phyloP scores from a whole-genome alignment of 2,113 vertebrate species.

The Phyllopteryx taeniolatus region DNA sequence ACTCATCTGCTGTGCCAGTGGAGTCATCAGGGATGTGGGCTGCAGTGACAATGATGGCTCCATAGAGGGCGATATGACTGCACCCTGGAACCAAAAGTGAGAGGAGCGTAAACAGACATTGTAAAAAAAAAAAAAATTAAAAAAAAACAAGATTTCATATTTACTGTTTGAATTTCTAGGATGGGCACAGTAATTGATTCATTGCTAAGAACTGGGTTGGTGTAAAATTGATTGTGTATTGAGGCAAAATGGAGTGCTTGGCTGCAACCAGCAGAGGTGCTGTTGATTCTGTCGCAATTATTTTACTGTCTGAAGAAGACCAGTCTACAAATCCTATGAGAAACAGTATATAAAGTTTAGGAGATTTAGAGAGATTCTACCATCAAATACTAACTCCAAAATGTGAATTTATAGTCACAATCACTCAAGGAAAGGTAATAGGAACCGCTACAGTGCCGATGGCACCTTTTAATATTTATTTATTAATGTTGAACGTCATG shows the following conservation, averaged over 20 bases:
- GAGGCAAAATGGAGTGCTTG: too few species aligned
- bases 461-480: neutral
- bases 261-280: too few species aligned
- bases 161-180: too few species aligned
- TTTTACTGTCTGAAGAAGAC: too few species aligned
- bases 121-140: neutral
- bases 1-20: constrained; percentile 96
- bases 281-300: too few species aligned
- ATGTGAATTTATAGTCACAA: neutral
- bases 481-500: constrained; percentile 12
- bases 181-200: too few species aligned
- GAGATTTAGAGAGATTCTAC: too few species aligned
- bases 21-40: constrained; percentile 89
- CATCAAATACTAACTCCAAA: neutral
- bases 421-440: neutral
- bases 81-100: constrained; percentile 76
- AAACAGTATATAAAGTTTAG: too few species aligned
- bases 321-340: too few species aligned
- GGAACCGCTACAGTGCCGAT: neutral
- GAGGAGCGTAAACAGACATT: neutral
- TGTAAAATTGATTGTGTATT: too few species aligned
- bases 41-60: constrained; percentile 97
- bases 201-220: too few species aligned
- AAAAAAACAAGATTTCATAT: neutral
- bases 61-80: constrained; percentile 96